Evolutionary conservation across 1,140 invertebrate genomes (phyloP), one percentile per base, ranked within the genome.

Genomic region (Pomacea maculata): DNA sequence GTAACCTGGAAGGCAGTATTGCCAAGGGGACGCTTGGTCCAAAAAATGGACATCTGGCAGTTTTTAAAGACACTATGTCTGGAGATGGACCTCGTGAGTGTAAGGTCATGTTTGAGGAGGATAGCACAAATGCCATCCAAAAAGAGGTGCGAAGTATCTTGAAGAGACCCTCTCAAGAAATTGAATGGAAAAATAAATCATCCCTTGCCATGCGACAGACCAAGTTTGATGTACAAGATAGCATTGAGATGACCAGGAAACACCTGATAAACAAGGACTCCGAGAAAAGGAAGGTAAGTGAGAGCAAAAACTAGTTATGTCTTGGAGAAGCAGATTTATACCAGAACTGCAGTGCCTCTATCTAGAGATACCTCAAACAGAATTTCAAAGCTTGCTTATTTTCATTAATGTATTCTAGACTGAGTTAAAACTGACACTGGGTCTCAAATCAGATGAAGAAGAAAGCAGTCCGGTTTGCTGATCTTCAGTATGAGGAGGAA

Each of bases 391-490:
- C 57, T 14, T 11, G 57, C 57, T 61, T 61, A 9, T 6, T 1
- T 14, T 61, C 15, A 61, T 11, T 14, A 61, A 61, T 61, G 11
- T 61, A 17, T 61, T 61, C 15, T 61, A 61, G 11, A 61, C 57
- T 61, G 57, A 61, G 57, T 4, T 61, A 61, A 8, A 6, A 17
- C 15, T 83, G 14, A 61, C 1, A 17, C 57, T 61, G 11, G 57
- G 57, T 61, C 8, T 61, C 15, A 17, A 11, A 61, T 17, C 80
- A 86, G 84, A 55, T 83, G 2, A 84, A 82, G 75, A 90, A 90
- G 85, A 89, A 89, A 80, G 86, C 83, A 79, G 89, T 90, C 15
- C 80, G 89, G 21, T 90, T 89, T 87, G 86, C 86, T 70, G 89
- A 89, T 57, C n/a, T 87, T 75, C 65, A 77, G 17, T 86, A 86